phyloP scores from a whole-genome alignment of 2,888 invertebrate species.

The Xestia xanthographa region DNA sequence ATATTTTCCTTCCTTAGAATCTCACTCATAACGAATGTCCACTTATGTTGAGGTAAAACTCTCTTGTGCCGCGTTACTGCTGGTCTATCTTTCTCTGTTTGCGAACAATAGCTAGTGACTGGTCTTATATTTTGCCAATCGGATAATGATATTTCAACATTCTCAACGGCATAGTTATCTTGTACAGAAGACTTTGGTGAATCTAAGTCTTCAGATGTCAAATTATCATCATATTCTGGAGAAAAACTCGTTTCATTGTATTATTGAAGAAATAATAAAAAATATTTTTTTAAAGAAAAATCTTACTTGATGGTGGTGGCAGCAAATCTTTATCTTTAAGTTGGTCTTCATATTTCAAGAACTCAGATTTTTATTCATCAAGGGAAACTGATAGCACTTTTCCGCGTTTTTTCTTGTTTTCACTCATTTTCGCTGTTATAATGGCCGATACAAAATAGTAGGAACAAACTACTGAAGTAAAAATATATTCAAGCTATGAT shows the following conservation, averaged over 20 bases:
- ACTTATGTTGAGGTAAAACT: conserved; percentile 41
- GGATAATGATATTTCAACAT: no score
- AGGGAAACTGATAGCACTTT: no score
- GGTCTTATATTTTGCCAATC: no score
- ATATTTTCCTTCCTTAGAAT: no score
- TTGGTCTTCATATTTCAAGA: conserved; percentile 34
- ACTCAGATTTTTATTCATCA: conserved; percentile 30
- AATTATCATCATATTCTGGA: conserved; percentile 40
- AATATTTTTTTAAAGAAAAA: conserved; percentile 41
- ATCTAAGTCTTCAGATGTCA: conserved; percentile 34
- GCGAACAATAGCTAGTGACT: conserved; percentile 45
- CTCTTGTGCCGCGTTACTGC: conserved; percentile 38
- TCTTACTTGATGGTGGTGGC: conserved; percentile 35
- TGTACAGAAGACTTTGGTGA: conserved; percentile 37
- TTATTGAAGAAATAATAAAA: conserved; percentile 39
- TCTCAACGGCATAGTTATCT: no score
- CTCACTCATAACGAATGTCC: conserved; percentile 40
- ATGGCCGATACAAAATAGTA: conserved; percentile 44
- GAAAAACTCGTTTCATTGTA: conserved; percentile 37
- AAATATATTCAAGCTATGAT: conserved; percentile 34
- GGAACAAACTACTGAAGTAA: conserved; percentile 34
- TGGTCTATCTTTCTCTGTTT: conserved; percentile 42
- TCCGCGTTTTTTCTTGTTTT: conserved; percentile 27
- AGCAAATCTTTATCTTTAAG: conserved; percentile 28
- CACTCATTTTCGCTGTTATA: conserved; percentile 38